Base-by-base conservation (phyloP, 2,113 vertebrate species). In the Sapayoa aenigma region DNA sequence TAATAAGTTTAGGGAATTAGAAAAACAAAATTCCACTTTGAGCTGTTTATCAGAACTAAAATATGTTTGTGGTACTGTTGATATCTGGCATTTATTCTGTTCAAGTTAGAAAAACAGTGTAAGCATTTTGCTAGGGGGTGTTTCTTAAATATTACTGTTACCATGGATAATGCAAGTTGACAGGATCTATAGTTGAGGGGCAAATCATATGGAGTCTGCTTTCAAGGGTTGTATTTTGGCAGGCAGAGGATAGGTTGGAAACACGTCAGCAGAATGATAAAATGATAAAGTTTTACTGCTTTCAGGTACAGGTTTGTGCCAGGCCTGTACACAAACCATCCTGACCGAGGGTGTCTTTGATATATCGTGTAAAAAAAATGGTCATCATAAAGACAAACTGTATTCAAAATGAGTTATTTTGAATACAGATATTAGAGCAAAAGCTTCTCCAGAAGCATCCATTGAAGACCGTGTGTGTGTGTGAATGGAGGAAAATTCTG, bases 131-230 rank as follows among this genome's bases (percentile, higher is more conserved):
- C 93, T 93, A 50, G 66, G 89, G 91, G 95, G 24, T 90, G 53
- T 81, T 95, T 94, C 94, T 94, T 94, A 93, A 92, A 89, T 93
- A 82, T 94, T 96, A 59, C 82, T 96, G 79, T 95, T 96, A 53
- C 11, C 37, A 71, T 56, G 67, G 84, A 41, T 97, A 95, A 97
- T 93, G 47, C 63, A 96, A 96, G 84, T 75, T 97, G 96, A 96
- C 97, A 97, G 93, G 76, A 94, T 96, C 93, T 96, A 28, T 92
- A 89, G 87, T 96, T 76, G 89, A 94, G 89, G 81, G 85, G 73
- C 80, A 80, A 92, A 85, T 97, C 89, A 84, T 89, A 84, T 60
- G 87, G 59, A 94, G 84, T 58, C 90, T 91, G 60, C 21, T 55
- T 82, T 69, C 79, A 78, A 82, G 78, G 94, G 84, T 62, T 94